Evolutionary conservation across 2,113 vertebrate genomes (phyloP).

Genomic region (Eira barbara): DNA sequence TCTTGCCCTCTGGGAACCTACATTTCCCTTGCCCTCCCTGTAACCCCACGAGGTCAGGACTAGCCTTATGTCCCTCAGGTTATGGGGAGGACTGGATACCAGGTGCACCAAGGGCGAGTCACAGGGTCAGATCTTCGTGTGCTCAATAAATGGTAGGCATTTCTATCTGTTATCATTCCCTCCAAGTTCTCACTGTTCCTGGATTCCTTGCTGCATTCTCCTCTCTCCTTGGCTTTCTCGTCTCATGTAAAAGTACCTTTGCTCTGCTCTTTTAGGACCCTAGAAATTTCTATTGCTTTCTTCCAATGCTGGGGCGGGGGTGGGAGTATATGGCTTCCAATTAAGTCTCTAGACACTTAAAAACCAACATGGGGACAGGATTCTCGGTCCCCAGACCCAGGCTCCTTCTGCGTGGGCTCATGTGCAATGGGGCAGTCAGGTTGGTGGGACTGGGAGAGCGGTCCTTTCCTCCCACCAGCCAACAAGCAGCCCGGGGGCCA

Average conservation of each 20-base stretch:
- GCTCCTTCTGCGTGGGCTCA: neutral
- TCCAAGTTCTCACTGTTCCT: neutral
- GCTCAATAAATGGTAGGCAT: neutral
- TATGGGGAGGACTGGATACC: neutral
- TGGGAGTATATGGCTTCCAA: neutral
- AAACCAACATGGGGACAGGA: neutral
- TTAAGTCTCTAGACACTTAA: neutral
- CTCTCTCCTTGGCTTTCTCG: neutral
- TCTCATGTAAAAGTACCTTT: neutral
- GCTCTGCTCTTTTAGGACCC: neutral
- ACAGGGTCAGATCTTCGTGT: accelerated
- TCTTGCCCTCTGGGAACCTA: neutral
- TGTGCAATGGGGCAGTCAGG: neutral
- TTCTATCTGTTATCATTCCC: neutral
- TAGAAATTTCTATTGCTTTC: neutral
- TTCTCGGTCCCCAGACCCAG: no score
- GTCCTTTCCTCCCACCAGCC: neutral
- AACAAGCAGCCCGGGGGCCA: neutral
- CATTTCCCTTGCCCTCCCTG: neutral
- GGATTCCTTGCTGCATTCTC: neutral
- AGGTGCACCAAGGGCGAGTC: accelerated
- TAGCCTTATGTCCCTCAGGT: neutral
- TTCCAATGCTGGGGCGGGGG: neutral
- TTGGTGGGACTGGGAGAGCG: accelerated
- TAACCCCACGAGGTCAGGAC: neutral